Evolutionary conservation across 2,888 invertebrate genomes (phyloP), one percentile per base, ranked within the genome.

Genomic region (Lycia hirtaria): DNA sequence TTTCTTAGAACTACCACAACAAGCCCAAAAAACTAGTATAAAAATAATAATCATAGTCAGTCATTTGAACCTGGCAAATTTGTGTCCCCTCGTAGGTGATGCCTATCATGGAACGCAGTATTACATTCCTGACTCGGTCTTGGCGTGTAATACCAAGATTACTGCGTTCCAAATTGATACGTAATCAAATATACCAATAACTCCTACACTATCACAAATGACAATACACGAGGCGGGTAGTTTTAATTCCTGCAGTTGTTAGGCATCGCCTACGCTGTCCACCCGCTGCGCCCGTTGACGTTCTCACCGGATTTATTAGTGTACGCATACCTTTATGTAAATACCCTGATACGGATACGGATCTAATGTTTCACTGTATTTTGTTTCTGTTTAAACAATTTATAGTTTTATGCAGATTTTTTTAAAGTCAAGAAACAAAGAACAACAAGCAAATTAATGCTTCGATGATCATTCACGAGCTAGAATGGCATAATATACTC

Each of bases 281-380:
- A 22, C 65, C 65, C 57, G 66, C 66, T 62, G 64, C 14, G 32
- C 57, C 6, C 44, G 64, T 54, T 56, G 64, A 60, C 55, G 53
- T 32, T 48, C 7, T 44, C 38, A 26, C 35, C 26, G 50, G 58
- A 64, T 60, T 64, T 64, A 64, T 33, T 65, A 35, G 45, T 59
- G 50, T 43, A 14, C 44, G 37, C 40, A 49, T 35, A 58, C 48
- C 57, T 52, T 59, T 59, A 59, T 59, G 59, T 51, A 47, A 47
- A 55, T 59, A 55, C 35, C 44, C 47, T 20, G 47, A 58, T 55
- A 47, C 15, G 30, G 41, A 58, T 50, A 40, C n/a, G 10, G 35
- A 54, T 54, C 50, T 54, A 54, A 43, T 33, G 54, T 54, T 47
- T 40, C 19, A 43, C 6, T 33, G 32, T 41, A 4, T 2, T 56